Evolutionary conservation across 1,140 invertebrate species (phyloP).

Genomic region (Portunus trituberculatus): DNA sequence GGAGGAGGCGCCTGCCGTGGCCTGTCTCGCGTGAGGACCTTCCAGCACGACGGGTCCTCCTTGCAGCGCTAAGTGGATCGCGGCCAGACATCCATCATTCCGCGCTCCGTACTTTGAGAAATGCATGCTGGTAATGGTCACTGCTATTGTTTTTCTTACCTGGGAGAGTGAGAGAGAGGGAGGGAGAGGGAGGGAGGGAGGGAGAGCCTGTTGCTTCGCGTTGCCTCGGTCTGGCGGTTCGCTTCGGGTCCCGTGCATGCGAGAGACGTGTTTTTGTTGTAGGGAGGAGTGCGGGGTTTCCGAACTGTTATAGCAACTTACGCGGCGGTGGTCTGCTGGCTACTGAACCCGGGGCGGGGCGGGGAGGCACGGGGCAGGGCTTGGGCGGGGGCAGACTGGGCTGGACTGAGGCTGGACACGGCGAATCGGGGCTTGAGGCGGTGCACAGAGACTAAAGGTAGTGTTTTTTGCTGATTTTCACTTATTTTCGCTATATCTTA

Average conservation of each 20-base stretch:
- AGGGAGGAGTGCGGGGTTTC: slow-evolving; percentile 34
- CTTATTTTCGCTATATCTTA: background rate
- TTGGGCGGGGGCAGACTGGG: background rate
- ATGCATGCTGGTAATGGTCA: slow-evolving; percentile 51
- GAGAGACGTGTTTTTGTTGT: background rate
- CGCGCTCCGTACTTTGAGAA: slow-evolving; percentile 53
- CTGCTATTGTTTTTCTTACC: slow-evolving; percentile 61
- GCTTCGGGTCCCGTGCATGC: slow-evolving; percentile 42
- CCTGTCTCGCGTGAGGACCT: slow-evolving; percentile 20
- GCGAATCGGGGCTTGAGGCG: no score
- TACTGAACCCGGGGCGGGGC: slow-evolving; percentile 38
- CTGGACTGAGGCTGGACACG: background rate
- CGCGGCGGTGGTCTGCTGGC: background rate
- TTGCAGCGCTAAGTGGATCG: background rate
- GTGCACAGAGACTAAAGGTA: no score
- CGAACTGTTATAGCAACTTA: background rate
- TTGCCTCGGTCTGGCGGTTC: background rate
- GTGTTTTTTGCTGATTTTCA: no score
- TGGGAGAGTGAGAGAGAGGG: background rate
- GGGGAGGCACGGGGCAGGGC: background rate
- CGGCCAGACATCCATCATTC: slow-evolving; percentile 47
- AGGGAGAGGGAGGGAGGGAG: background rate
- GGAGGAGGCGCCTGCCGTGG: no score
- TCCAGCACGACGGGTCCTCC: background rate
- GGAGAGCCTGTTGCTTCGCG: background rate